Evolutionary conservation across 2,888 invertebrate species (phyloP), one percentile per base, ranked within the genome.

Genomic region (Sipha maydis): DNA sequence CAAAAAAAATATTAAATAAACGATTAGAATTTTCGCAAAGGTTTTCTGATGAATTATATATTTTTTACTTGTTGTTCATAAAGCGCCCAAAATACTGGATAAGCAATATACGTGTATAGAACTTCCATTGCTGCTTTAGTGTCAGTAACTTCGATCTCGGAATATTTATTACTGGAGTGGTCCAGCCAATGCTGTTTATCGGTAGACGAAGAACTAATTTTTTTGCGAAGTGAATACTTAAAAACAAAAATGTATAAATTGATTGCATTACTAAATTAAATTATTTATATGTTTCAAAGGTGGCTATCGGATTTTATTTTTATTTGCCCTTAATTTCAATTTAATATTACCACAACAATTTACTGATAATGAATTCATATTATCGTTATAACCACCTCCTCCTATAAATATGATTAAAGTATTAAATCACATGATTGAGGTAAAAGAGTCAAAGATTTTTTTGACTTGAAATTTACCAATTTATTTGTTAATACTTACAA

Each of bases 21-120:
- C 21, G 61, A 25, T 61, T 61, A 1, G n/a, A 3, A 1, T 48
- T 48, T 48, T 14, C 14, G 34, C 3, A 48, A 14, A 14, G 0
- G 48, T 48, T 48, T 48, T n/a, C n/a, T n/a, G n/a, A n/a, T n/a
- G n/a, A n/a, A n/a, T n/a, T n/a, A n/a, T n/a, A n/a, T n/a, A n/a
- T 61, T 11, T 34, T 38, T 82, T 90, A 92, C 95, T 93, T 96
- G 96, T 91, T 97, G 96, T 92, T 96, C 96, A 91, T 95, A 96
- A 2, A 96, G 93, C 0, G 96, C 95, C 96, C 96, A 97, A 92
- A 96, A 97, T 89, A 97, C 93, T 0, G 96, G 96, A 83, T 96
- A 93, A 0, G 96, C 96, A 0, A 96, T 92, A 91, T 95, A 96
- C 80, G 96, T 92, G 89, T 94, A 93, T 28, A 96, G 92, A 83